These are phyloP conservation scores for Anguilla pacifica DNA, from an alignment of 2,797 vertebrate species.

Conservation along the genomic window DNA sequence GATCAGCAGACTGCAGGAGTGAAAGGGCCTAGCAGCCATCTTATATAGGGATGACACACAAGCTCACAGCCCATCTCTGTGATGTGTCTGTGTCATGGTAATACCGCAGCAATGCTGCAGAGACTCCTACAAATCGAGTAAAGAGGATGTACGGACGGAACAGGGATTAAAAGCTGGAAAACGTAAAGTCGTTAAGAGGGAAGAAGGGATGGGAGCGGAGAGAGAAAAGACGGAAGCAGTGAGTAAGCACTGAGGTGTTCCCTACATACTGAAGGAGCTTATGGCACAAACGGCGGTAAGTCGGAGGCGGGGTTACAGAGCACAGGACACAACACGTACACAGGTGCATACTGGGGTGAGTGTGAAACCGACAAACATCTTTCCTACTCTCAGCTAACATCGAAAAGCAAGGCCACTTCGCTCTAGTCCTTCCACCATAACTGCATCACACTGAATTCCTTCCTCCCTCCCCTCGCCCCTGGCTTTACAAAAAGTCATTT, in stretches of 20 bases:
- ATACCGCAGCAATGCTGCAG: background rate
- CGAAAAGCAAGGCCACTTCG: constrained; percentile 56
- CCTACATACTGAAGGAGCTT: constrained; percentile 56
- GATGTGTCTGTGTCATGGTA: background rate
- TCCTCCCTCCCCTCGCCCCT: constrained; percentile 13
- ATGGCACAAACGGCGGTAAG: constrained; percentile 67
- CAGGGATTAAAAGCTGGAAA: background rate
- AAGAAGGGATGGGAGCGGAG: constrained; percentile 2
- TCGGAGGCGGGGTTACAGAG: constrained; percentile 42
- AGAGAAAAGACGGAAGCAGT: background rate
- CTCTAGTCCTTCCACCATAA: constrained; percentile 32
- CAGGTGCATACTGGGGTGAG: constrained; percentile 14
- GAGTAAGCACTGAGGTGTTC: constrained; percentile 26
- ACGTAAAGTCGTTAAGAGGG: background rate
- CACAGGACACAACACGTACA: constrained; percentile 41
- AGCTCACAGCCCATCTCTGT: background rate
- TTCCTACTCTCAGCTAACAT: constrained; percentile 31
- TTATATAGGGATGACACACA: background rate
- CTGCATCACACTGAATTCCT: constrained; percentile 3
- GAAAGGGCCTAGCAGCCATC: background rate
- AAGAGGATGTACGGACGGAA: constrained; percentile 11
- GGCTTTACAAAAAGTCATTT: background rate
- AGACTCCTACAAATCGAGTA: background rate
- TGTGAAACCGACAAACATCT: constrained; percentile 13
- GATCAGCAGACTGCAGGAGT: background rate